These are phyloP conservation scores for Trisateles emortualis DNA, from an alignment of 2,888 invertebrate species.

Conservation along the genomic window DNA sequence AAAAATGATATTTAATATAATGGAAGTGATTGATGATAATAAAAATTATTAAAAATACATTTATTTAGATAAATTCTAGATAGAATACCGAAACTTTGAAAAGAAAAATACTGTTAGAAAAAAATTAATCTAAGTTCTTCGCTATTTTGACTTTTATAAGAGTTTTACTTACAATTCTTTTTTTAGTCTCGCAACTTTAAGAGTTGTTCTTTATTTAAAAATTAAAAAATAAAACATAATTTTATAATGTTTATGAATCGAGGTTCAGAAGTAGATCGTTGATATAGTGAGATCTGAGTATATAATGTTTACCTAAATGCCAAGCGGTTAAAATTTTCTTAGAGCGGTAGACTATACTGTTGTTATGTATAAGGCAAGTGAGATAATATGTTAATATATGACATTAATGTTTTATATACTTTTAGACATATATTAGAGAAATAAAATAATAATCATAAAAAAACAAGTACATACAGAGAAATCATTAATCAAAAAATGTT, in stretches of 20 bases:
- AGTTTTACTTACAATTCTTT: constrained; percentile 13
- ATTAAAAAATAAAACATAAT: constrained; percentile 10
- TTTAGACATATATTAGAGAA: constrained; percentile 19
- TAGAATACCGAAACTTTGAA: constrained; percentile 37
- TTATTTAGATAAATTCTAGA: constrained; percentile 43
- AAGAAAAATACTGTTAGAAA: constrained; percentile 14
- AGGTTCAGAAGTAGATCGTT: constrained; percentile 38
- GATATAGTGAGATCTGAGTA: constrained; percentile 45
- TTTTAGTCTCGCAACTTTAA: constrained; percentile 26
- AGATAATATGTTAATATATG: constrained; percentile 29
- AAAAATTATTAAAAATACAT: constrained; percentile 37
- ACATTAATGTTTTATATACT: constrained; percentile 15
- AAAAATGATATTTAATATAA: constrained; percentile 44
- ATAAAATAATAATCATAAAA: background rate
- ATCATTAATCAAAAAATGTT: no score
- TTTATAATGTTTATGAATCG: constrained; percentile 19
- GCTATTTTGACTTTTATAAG: constrained; percentile 19
- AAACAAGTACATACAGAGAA: background rate
- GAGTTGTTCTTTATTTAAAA: constrained; percentile 9
- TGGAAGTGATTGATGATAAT: constrained; percentile 51
- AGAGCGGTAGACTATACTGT: constrained; percentile 62
- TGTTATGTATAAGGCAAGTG: constrained; percentile 51
- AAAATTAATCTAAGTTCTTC: constrained; percentile 9
- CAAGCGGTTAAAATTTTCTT: constrained; percentile 58
- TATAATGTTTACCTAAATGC: constrained; percentile 44